Base-by-base conservation (phyloP, 2,113 vertebrate species). In the Hirundichthys speculiger region DNA sequence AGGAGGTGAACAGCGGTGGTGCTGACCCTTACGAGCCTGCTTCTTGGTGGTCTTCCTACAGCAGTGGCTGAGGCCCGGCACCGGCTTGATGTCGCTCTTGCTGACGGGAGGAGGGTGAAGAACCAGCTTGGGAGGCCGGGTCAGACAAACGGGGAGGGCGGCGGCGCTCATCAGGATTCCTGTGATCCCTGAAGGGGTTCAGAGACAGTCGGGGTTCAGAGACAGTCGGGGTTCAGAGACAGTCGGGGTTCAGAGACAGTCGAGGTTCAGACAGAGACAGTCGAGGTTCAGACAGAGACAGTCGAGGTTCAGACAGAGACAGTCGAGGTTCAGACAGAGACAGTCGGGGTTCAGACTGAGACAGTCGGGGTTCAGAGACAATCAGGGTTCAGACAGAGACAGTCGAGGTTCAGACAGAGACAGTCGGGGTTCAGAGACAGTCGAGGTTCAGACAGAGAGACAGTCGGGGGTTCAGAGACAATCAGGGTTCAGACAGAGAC, bases 81-180 rank as follows among this genome's bases (percentile, higher is more conserved):
- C 94, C n/a, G 96, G 94, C 74, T 96, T 96, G 64, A 98, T 95
- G 80, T 98, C 95, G 0, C 94, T 95, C 82, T 96, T 97, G 93
- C 94, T 96, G 88, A 98, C 94, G 0, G 95, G 95, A 0, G 96
- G 96, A 0, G 96, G 96, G 54, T 98, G 96, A 42, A 98, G 93
- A 64, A 96, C 93, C 45, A 96, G 89, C 80, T 96, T 96, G 3
- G 96, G 96, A 2, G 96, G 95, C 19, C 96, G 89, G 10, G 96
- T 98, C 74, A 98, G 94, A 69, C 96, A 98, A 67, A 98, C 96
- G 0, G 96, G 96, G 64, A 98, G 88, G 49, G 95, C 96, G 0
- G 96, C 96, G 0, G 96, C 96, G 0, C 96, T 98, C 96, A 98
- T 98, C 39, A 98, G 92, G 85, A 98, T 98, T n/a, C 96, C 96